Conservation (phyloP, 2,113 vertebrate genomes). For the Carettochelys insculpta region DNA sequence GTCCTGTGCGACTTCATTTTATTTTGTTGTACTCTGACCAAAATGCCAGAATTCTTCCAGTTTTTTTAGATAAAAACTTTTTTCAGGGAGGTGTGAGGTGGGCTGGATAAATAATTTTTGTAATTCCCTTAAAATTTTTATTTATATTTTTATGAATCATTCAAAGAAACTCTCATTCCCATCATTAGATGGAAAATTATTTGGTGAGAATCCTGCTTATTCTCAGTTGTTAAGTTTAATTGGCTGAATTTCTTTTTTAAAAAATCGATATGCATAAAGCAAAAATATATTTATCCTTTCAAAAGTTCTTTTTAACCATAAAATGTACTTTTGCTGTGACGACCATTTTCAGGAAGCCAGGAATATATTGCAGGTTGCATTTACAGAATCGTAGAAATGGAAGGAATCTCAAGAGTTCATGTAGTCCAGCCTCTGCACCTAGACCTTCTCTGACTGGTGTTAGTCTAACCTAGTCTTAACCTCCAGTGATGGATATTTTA, state of each 20-base stretch:
- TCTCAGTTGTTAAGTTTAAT: not conserved
- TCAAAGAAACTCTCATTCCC: not conserved
- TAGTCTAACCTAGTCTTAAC: not conserved
- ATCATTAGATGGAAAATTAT: not conserved
- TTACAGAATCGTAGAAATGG: not conserved
- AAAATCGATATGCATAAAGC: not conserved
- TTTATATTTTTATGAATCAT: not conserved
- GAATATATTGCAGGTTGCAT: not conserved
- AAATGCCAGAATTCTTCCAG: no score
- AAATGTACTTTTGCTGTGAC: not conserved
- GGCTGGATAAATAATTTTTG: not conserved
- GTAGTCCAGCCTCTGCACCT: not conserved
- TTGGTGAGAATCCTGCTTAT: not conserved
- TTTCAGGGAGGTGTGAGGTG: no score
- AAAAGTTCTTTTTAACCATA: not conserved
- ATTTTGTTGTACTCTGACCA: not conserved
- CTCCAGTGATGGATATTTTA: no score
- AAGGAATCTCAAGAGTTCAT: not conserved
- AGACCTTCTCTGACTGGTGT: not conserved
- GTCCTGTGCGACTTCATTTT: not conserved
- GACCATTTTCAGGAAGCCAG: not conserved
- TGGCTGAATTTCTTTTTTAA: not conserved
- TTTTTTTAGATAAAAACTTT: no score
- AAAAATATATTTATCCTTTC: not conserved
- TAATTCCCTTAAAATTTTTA: not conserved